phyloP scores from a whole-genome alignment of 1,140 invertebrate genomes.

The Papilio xuthus region DNA sequence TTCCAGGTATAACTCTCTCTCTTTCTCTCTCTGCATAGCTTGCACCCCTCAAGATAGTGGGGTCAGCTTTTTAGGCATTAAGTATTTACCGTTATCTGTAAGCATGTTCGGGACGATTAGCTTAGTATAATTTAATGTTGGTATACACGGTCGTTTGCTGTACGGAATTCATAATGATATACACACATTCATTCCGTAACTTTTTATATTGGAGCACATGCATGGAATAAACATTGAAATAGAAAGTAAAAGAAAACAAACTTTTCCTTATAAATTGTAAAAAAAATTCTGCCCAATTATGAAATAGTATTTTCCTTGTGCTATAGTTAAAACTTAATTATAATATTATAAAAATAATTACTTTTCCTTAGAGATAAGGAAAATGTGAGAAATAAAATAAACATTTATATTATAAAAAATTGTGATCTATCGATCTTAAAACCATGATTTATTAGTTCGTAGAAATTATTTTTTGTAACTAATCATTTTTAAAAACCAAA shows the following conservation, averaged over 20 bases:
- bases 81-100: neutral
- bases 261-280: neutral
- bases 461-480: neutral
- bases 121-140: neutral
- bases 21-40: too few relatives aligned
- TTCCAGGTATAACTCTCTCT: too few relatives aligned
- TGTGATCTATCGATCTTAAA: too few relatives aligned
- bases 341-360: neutral
- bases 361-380: neutral
- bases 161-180: neutral
- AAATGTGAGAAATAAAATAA: too few relatives aligned
- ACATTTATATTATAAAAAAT: too few relatives aligned
- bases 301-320: neutral
- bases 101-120: neutral
- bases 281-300: neutral
- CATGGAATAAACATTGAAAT: conserved; percentile 20
- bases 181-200: conserved; percentile 10
- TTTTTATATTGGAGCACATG: conserved; percentile 8
- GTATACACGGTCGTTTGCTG: neutral
- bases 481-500: neutral
- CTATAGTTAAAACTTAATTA: neutral
- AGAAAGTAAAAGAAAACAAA: conserved; percentile 27
- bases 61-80: too few relatives aligned
- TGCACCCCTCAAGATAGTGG: too few relatives aligned
- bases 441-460: too few relatives aligned